Evolutionary conservation across 2,113 vertebrate genomes (phyloP).

Genomic region (Thunnus thynnus): DNA sequence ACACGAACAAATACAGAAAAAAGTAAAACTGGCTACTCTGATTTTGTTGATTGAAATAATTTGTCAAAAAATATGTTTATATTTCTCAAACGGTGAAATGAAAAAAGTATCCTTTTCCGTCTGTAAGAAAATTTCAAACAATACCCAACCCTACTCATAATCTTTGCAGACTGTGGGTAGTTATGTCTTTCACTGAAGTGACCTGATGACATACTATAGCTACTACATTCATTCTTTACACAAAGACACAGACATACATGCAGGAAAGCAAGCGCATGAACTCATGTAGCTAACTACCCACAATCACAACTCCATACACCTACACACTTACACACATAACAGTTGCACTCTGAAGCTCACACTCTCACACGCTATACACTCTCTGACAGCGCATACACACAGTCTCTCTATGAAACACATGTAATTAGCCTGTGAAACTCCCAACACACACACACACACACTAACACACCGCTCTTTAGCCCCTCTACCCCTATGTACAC

Average conservation of each 20-base stretch:
- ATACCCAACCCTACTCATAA: neutral
- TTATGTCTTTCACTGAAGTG: constrained; percentile 35
- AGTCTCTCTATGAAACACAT: neutral
- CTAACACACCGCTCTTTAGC: constrained; percentile 12
- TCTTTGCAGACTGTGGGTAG: neutral
- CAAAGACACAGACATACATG: neutral
- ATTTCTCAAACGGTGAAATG: too few species aligned
- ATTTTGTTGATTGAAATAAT: too few species aligned
- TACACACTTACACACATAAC: neutral
- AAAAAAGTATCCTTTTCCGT: too few species aligned
- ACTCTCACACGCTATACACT: neutral
- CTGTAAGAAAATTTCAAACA: neutral
- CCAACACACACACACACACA: constrained; percentile 26
- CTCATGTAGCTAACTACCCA: neutral
- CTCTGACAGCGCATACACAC: neutral
- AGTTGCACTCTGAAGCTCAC: neutral
- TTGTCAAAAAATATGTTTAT: too few species aligned
- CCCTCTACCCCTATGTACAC: constrained; percentile 38
- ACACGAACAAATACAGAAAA: too few species aligned
- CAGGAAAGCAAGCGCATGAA: too few species aligned
- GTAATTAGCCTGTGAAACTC: constrained; percentile 57
- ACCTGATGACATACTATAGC: constrained; percentile 45
- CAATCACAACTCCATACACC: neutral
- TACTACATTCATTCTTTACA: neutral
- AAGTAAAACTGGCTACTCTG: too few species aligned